Percentiles rank a stretch among this genome's conserved stretches.
Evolutionary conservation across 1,140 invertebrate species (phyloP).

Genomic region (Lutraria rhynchaena): DNA sequence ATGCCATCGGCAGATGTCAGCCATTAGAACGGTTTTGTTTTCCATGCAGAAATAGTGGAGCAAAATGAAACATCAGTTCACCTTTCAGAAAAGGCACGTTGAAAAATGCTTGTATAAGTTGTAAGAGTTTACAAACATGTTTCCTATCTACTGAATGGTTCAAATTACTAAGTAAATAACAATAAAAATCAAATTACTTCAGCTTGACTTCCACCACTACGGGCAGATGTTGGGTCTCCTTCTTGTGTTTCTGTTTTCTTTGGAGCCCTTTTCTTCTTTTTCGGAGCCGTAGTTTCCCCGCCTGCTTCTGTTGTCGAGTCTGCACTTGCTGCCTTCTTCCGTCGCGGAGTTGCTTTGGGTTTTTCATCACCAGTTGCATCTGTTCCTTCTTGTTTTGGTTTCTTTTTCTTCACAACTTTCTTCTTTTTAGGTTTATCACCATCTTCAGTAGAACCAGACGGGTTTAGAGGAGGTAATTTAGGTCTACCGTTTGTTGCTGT

Average conservation of each 20-base stretch:
- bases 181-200: too few species aligned
- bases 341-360: conserved; percentile 55
- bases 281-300: conserved; percentile 47
- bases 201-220: conserved; percentile 64
- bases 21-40: too few species aligned
- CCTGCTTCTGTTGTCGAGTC: conserved; percentile 17
- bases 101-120: too few species aligned
- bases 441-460: conserved; percentile 25
- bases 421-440: conserved; percentile 60
- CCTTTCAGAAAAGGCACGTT: background rate
- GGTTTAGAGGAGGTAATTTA: conserved; percentile 66
- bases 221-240: conserved; percentile 63
- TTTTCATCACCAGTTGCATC: conserved; percentile 43
- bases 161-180: too few species aligned
- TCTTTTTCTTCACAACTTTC: conserved; percentile 71
- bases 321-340: conserved; percentile 58
- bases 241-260: conserved; percentile 55
- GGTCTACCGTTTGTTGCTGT: conserved; percentile 33
- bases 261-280: conserved; percentile 69
- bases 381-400: conserved; percentile 46
- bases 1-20: too few species aligned
- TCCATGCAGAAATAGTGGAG: too few species aligned
- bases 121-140: too few species aligned
- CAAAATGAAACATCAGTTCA: background rate
- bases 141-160: too few species aligned